Percentiles rank a stretch among this genome's conserved stretches.
Conservation (phyloP, 2,888 invertebrate species). For the Emmelina monodactyla region DNA sequence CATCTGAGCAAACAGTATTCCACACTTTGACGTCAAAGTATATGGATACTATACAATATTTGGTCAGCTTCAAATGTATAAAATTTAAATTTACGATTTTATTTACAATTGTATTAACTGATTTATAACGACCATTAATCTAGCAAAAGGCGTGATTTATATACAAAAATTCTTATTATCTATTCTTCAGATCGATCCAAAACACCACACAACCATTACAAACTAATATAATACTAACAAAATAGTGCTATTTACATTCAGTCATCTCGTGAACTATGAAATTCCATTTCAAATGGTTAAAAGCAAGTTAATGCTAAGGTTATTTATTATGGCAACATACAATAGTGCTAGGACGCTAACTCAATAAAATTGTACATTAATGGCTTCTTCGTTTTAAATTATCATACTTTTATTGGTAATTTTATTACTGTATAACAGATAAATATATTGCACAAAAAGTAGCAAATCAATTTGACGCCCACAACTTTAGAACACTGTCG, state of each 20-base stretch:
- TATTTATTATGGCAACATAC: conserved; percentile 52
- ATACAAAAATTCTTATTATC: conserved; percentile 20
- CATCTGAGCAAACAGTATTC: conserved; percentile 19
- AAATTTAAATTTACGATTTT: conserved; percentile 12
- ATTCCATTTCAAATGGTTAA: conserved; percentile 12
- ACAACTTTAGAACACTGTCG: no score
- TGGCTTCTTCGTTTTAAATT: no score
- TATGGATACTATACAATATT: conserved; percentile 24
- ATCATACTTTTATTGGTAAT: no score
- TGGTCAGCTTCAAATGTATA: conserved; percentile 9
- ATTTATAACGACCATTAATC: no score
- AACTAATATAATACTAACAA: conserved; percentile 22
- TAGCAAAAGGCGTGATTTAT: conserved; percentile 7
- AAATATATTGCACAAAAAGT: no score
- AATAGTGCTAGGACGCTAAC: conserved; percentile 33
- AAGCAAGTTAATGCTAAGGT: conserved; percentile 21
- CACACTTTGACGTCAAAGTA: conserved; percentile 35
- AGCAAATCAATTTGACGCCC: no score
- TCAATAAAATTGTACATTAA: conserved; percentile 39
- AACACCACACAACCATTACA: conserved; percentile 40
- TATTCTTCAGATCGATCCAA: conserved; percentile 34
- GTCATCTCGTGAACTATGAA: conserved; percentile 20
- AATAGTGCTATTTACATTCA: conserved; percentile 36
- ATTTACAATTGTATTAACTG: conserved; percentile 18
- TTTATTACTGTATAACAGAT: no score